A percentile compares a stretch with the other conserved stretches of the same genome.
Evolutionary conservation across 2,888 invertebrate genomes (phyloP).

Genomic region (Teleogryllus oceanicus): DNA sequence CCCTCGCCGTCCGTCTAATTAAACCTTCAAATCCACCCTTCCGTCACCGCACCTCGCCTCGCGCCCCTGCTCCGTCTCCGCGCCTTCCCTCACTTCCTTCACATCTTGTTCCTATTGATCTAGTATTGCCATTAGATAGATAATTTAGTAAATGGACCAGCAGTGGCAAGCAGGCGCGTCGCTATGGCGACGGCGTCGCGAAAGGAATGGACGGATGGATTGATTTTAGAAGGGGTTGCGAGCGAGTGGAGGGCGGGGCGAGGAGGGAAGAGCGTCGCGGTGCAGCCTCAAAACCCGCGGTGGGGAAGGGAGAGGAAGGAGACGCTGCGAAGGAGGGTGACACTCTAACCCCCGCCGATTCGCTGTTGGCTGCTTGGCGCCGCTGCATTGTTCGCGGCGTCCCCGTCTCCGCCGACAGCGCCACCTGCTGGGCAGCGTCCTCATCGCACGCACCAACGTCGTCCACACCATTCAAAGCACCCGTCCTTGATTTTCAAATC

Average conservation of each 20-base stretch:
- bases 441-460: too few species aligned
- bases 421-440: too few species aligned
- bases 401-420: too few species aligned
- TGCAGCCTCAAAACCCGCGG: background rate
- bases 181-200: background rate
- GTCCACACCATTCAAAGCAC: too few species aligned
- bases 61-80: constrained; percentile 23
- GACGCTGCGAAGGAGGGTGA: background rate
- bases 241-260: background rate
- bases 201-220: constrained; percentile 18
- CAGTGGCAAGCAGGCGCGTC: background rate
- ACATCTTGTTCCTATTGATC: constrained; percentile 37
- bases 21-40: constrained; percentile 31
- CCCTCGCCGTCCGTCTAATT: constrained; percentile 31
- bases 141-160: constrained; percentile 38
- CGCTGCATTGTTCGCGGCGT: too few species aligned
- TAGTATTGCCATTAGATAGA: constrained; percentile 38
- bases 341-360: too few species aligned
- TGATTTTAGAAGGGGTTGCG: constrained; percentile 18
- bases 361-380: too few species aligned
- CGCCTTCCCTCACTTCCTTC: constrained; percentile 24
- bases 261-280: background rate
- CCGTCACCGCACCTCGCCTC: background rate
- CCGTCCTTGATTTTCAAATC: too few species aligned
- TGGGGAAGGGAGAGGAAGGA: background rate